Conservation (phyloP, 2,888 invertebrate genomes). For the Eristalinus sepulchralis region DNA sequence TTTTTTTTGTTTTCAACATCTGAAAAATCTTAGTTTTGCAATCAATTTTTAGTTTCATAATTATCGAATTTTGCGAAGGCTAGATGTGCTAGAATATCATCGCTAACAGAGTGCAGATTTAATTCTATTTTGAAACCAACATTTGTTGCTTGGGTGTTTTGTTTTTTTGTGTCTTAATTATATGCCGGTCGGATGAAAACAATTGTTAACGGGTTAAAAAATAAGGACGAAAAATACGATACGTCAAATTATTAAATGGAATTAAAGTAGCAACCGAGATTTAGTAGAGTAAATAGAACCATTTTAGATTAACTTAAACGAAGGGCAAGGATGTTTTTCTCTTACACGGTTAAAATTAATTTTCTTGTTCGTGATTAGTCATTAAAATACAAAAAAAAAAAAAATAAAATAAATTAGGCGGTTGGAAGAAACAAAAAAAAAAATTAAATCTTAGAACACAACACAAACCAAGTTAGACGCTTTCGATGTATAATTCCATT, state of each 20-base stretch:
- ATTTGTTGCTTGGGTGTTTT: not conserved
- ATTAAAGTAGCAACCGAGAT: not conserved
- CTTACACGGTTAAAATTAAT: not conserved
- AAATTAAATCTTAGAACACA: too few species aligned
- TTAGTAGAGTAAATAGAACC: not conserved
- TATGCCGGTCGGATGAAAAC: too few species aligned
- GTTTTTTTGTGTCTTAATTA: not conserved
- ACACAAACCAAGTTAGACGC: not conserved
- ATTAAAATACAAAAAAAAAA: not conserved
- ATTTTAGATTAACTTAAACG: not conserved
- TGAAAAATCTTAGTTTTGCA: not conserved
- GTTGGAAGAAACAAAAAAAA: not conserved
- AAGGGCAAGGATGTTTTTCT: not conserved
- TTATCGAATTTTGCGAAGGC: not conserved
- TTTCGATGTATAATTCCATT: not conserved
- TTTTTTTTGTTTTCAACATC: not conserved
- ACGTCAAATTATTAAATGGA: not conserved
- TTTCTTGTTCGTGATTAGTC: not conserved
- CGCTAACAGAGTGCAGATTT: not conserved
- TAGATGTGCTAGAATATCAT: not conserved
- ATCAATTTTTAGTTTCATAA: not conserved
- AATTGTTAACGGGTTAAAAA: too few species aligned
- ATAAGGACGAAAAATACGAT: not conserved
- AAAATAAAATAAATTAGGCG: not conserved
- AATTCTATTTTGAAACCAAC: not conserved